phyloP scores from a whole-genome alignment of 2,113 vertebrate genomes.

The Polypterus senegalus region DNA sequence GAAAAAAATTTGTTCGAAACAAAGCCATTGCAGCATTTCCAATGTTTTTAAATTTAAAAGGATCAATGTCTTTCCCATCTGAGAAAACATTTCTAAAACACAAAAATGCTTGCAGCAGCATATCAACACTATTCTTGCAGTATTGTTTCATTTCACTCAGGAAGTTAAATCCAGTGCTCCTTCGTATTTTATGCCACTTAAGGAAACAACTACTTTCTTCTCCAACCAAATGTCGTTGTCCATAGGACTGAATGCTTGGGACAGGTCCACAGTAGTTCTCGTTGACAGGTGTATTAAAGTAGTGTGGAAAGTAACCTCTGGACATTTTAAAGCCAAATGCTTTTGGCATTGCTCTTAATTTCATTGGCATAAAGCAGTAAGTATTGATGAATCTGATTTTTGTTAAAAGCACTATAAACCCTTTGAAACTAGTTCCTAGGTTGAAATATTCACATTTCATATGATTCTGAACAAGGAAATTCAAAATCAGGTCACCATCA shows the following conservation, averaged over 20 bases:
- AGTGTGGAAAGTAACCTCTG: background rate
- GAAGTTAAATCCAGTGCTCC: background rate
- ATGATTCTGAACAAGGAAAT: background rate
- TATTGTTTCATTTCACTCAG: background rate
- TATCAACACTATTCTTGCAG: background rate
- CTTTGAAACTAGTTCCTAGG: background rate
- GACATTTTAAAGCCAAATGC: background rate
- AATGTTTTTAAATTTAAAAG: background rate
- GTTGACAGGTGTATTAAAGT: background rate
- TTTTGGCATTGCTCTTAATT: background rate
- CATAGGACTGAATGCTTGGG: background rate
- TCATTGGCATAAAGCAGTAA: background rate
- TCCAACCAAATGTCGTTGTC: background rate
- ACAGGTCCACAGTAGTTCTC: background rate
- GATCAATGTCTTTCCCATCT: background rate
- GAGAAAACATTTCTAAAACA: background rate
- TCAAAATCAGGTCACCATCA: background rate
- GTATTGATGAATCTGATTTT: background rate
- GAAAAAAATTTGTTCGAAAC: background rate
- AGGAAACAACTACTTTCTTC: background rate
- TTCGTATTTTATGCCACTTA: background rate
- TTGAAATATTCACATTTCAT: background rate
- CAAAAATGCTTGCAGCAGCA: background rate
- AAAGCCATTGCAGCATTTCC: background rate
- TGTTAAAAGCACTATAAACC: background rate